Percentiles rank a stretch among this genome's conserved stretches.
Conservation (phyloP, 2,113 vertebrate species). For the Etheostoma spectabile region DNA sequence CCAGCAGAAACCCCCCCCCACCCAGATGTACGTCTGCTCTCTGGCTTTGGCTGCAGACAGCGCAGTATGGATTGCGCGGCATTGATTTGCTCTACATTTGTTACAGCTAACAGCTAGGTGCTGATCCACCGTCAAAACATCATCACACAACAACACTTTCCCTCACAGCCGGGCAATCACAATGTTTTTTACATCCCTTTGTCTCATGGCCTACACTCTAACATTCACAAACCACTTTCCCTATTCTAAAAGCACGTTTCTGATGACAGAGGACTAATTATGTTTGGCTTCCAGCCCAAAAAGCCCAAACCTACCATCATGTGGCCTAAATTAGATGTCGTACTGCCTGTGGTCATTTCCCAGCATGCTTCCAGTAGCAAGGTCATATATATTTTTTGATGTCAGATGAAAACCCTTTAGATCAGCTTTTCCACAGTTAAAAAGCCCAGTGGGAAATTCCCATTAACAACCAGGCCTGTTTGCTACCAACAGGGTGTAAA, state of each 20-base stretch:
- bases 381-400: conserved; percentile 6
- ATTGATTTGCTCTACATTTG: conserved; percentile 73
- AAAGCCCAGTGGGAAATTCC: conserved; percentile 9
- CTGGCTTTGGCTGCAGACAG: conserved; percentile 27
- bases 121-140: conserved; percentile 49
- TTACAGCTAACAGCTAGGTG: conserved; percentile 14
- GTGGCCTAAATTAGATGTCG: conserved; percentile 23
- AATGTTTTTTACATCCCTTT: not conserved
- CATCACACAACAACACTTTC: conserved; percentile 2
- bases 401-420: conserved; percentile 19
- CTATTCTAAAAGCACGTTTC: not conserved
- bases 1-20: not conserved
- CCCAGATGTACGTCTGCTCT: not conserved
- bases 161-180: not conserved
- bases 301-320: conserved; percentile 15
- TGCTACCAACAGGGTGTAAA: not conserved
- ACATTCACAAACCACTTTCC: not conserved
- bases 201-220: not conserved
- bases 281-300: conserved; percentile 1
- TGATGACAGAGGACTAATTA: conserved; percentile 9
- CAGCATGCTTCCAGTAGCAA: conserved; percentile 13
- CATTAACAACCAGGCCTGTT: not conserved
- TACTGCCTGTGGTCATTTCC: conserved; percentile 18
- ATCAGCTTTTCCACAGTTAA: conserved; percentile 10
- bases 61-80: conserved; percentile 35